phyloP scores from a whole-genome alignment of 2,113 vertebrate species.

The Echinops telfairi region DNA sequence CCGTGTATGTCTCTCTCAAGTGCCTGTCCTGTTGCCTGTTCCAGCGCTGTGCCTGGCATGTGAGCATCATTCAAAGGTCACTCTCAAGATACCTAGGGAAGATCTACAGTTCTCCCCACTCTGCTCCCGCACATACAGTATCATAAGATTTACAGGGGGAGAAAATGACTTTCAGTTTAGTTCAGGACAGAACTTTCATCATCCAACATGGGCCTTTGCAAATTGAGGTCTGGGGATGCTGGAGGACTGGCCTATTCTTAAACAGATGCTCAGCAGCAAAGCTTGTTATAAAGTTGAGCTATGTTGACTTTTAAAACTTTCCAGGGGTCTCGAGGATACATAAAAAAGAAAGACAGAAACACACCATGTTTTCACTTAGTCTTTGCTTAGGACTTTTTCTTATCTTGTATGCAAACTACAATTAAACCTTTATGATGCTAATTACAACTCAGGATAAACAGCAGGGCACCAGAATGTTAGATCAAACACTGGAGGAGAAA shows the following conservation, averaged over 20 bases:
- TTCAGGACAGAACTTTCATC: neutral
- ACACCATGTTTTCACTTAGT: neutral
- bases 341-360: neutral
- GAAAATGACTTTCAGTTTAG: neutral
- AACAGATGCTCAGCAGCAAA: neutral
- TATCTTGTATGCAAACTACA: conserved; percentile 35
- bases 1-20: neutral
- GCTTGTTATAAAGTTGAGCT: neutral
- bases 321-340: neutral
- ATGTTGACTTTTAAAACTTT: conserved; percentile 9
- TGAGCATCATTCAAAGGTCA: neutral
- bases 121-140: neutral
- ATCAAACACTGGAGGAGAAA: conserved; percentile 4
- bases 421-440: neutral
- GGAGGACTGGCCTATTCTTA: neutral
- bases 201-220: too few species aligned
- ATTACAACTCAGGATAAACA: conserved; percentile 11
- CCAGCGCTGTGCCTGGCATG: neutral
- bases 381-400: neutral
- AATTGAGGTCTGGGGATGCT: neutral
- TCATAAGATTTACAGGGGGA: neutral
- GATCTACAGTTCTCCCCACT: neutral
- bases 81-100: neutral
- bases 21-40: neutral
- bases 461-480: neutral